These are phyloP conservation scores for Agonopterix subpropinquella DNA, from an alignment of 2,888 invertebrate species.

Conservation along the genomic window DNA sequence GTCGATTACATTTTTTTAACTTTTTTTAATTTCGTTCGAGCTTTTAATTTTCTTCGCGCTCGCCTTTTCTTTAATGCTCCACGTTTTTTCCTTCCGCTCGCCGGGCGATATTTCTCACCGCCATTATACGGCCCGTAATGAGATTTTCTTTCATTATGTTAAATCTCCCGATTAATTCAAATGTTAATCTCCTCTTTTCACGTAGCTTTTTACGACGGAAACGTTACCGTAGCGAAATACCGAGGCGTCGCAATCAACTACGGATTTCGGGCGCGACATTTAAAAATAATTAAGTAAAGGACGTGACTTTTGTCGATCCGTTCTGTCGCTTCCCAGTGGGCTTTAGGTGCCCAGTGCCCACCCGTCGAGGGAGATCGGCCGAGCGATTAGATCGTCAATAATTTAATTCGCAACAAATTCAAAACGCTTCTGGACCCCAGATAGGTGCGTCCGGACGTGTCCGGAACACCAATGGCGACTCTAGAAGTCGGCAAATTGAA, in stretches of 20 bases:
- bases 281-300: conserved; percentile 59
- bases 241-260: conserved; percentile 41
- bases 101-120: conserved; percentile 66
- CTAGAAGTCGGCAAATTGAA: conserved; percentile 72
- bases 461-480: conserved; percentile 68
- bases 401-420: conserved; percentile 74
- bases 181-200: conserved; percentile 71
- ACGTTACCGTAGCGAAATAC: conserved; percentile 53
- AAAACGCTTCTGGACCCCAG: conserved; percentile 64
- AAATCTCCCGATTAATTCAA: conserved; percentile 76
- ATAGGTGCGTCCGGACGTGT: conserved; percentile 69
- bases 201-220: conserved; percentile 59
- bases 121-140: conserved; percentile 71
- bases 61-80: conserved; percentile 62
- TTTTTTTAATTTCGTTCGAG: conserved; percentile 72
- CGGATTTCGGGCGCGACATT: conserved; percentile 54
- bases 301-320: conserved; percentile 48
- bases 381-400: conserved; percentile 69
- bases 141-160: conserved; percentile 77
- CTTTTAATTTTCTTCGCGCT: conserved; percentile 72
- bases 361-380: conserved; percentile 38
- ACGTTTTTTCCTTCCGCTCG: conserved; percentile 51
- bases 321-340: conserved; percentile 17
- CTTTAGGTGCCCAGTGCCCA: conserved; percentile 16
- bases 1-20: conserved; percentile 74